Percentiles rank a stretch among this genome's conserved stretches.
These are phyloP conservation scores for Zosterops pallidus DNA, from an alignment of 2,113 vertebrate genomes.

Conservation along the genomic window DNA sequence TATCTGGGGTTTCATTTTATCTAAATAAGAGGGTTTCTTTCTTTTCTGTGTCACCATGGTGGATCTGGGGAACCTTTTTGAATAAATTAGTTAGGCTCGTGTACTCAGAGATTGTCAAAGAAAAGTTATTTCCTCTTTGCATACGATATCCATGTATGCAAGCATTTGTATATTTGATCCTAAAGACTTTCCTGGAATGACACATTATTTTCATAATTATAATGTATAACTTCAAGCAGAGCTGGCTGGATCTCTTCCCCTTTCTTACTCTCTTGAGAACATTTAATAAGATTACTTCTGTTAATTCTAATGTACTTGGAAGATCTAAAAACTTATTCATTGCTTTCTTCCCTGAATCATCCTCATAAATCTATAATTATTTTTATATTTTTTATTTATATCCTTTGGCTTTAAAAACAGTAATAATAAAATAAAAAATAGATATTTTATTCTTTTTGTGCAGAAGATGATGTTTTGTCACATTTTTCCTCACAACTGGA, in stretches of 20 bases:
- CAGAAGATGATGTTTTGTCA: neutral
- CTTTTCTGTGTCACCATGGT: neutral
- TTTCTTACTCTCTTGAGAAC: neutral
- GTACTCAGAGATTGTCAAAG: neutral
- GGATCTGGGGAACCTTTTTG: neutral
- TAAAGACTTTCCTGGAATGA: neutral
- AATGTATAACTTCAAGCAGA: neutral
- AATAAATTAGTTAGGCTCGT: neutral
- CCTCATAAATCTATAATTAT: neutral
- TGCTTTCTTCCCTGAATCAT: neutral
- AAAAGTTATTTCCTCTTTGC: neutral
- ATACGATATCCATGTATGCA: neutral
- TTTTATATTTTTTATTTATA: neutral
- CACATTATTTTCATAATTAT: neutral
- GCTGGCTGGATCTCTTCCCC: neutral
- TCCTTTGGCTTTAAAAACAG: neutral
- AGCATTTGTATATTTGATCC: neutral
- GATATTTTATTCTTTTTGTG: neutral
- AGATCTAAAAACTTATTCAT: neutral
- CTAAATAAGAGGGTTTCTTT: neutral
- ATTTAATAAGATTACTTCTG: neutral
- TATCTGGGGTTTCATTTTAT: neutral
- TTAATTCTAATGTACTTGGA: neutral
- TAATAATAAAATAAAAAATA: neutral
- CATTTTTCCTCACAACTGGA: neutral